Base-by-base conservation (phyloP, 2,113 vertebrate genomes). In the Silurus asotus region DNA sequence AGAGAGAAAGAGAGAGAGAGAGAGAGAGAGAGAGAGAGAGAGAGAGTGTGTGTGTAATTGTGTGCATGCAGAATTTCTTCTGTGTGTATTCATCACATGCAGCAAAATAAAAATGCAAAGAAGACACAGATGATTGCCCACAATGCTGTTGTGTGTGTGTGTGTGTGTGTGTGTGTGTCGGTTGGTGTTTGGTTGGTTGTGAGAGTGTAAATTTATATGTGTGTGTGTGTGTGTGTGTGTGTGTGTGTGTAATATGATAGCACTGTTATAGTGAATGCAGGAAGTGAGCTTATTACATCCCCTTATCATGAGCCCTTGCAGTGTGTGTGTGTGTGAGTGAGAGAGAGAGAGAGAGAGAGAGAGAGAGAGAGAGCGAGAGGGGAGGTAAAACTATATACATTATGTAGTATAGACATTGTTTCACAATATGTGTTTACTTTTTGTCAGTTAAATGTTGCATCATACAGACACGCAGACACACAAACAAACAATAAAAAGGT, bases 251-350 rank as follows among this genome's bases (percentile, higher is more conserved):
- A 17, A 56, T 77, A 56, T 56, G 75, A 77, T 56, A 77, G 75
- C 13, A 56, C 14, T 56, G n/a, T 55, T 56, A 55, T 55, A 77
- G 74, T 77, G 45, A 56, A 56, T 77, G 25, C 75, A 77, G 75
- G 75, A 77, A 56, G 75, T 77, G 75, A 77, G n/a, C n/a, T 77
- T 77, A 76, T 77, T 58, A 77, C n/a, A 2, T 77, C 53, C 2
- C 51, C 75, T 77, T 77, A 77, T 77, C 53, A 28, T 77, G 53
- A 76, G 75, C 51, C 49, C 74, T 76, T 13, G 37, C 10, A 10
- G 75, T 56, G n/a, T 77, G 51, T 76, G 51, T 76, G 74, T 76
- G 74, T 62, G 28, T 78, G 69, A 9, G 76, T 58, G 67, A 49
- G 83, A 28, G 15, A 19, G 48, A 25, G 10, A 13, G 8, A 37